These are phyloP conservation scores for Pandemis corylana DNA, from an alignment of 2,888 invertebrate genomes.

Conservation along the genomic window DNA sequence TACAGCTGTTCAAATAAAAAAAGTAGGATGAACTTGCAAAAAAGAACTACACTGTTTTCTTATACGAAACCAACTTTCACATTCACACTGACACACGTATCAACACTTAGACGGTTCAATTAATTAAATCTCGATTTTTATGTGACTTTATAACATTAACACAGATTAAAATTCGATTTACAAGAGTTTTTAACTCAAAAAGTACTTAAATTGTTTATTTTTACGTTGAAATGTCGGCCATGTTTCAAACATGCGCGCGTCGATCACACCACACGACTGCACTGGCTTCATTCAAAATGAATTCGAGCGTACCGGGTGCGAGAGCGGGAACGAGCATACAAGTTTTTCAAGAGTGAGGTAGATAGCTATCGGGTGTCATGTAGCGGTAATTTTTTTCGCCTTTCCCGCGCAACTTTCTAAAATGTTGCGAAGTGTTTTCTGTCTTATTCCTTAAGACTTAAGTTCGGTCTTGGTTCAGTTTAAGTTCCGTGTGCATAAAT, in stretches of 20 bases:
- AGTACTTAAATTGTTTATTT: slow-evolving; percentile 52
- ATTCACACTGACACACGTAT: slow-evolving; percentile 40
- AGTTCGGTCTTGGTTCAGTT: slow-evolving; percentile 23
- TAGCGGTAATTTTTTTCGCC: slow-evolving; percentile 83
- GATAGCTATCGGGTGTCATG: slow-evolving; percentile 68
- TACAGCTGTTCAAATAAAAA: slow-evolving; percentile 52
- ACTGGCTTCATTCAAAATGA: slow-evolving; percentile 68
- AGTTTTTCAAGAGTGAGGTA: slow-evolving; percentile 52
- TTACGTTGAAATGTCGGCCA: slow-evolving; percentile 54
- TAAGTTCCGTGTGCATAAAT: neutral
- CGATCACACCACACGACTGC: slow-evolving; percentile 67
- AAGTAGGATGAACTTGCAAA: slow-evolving; percentile 50
- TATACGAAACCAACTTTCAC: slow-evolving; percentile 47
- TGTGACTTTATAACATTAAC: slow-evolving; percentile 1
- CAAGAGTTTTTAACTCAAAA: slow-evolving; percentile 43
- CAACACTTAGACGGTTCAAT: slow-evolving; percentile 5
- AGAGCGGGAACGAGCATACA: slow-evolving; percentile 59
- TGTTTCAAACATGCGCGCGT: slow-evolving; percentile 65
- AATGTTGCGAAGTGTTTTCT: slow-evolving; percentile 70
- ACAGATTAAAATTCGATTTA: slow-evolving; percentile 2
- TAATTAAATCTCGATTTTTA: neutral
- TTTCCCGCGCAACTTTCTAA: slow-evolving; percentile 83
- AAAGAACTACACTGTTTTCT: slow-evolving; percentile 57
- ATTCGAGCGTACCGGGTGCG: slow-evolving; percentile 62
- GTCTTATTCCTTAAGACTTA: slow-evolving; percentile 59